A percentile compares a stretch with the other conserved stretches of the same genome.
Evolutionary conservation across 2,113 vertebrate genomes (phyloP).

Genomic region (Microcebus jonahi): DNA sequence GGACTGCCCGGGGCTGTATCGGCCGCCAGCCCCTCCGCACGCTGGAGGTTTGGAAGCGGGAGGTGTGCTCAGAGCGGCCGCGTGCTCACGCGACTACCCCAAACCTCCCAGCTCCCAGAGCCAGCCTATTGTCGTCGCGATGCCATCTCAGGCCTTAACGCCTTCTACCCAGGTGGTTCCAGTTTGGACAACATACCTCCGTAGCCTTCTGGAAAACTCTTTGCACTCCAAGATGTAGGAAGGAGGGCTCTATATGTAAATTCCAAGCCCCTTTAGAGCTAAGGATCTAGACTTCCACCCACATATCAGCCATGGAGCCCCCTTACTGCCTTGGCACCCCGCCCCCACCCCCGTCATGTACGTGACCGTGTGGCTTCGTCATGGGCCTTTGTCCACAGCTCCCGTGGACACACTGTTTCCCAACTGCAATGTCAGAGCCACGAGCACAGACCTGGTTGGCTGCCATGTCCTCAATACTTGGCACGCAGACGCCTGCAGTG

Average conservation of each 20-base stretch:
- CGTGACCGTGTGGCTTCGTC: rapidly evolving
- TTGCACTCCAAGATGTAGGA: background rate
- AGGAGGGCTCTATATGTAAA: background rate
- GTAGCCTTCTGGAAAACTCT: background rate
- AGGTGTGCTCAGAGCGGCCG: background rate
- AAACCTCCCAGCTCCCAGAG: rapidly evolving
- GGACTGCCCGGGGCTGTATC: background rate
- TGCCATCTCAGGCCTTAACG: rapidly evolving
- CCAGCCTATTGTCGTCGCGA: rapidly evolving
- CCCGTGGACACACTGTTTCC: rapidly evolving
- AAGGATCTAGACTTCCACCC: background rate
- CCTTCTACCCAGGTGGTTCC: background rate
- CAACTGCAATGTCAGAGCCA: rapidly evolving
- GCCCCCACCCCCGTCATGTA: rapidly evolving
- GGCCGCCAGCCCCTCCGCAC: rapidly evolving
- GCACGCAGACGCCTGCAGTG: rapidly evolving
- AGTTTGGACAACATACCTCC: background rate
- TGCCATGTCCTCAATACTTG: rapidly evolving
- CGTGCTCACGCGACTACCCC: rapidly evolving
- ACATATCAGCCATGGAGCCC: rapidly evolving
- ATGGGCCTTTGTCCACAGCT: no score
- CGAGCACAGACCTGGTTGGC: background rate
- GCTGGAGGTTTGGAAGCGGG: rapidly evolving
- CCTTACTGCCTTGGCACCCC: rapidly evolving
- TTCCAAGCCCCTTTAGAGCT: no score